Percentiles rank a stretch among this genome's conserved stretches.
Conservation (phyloP, 2,888 invertebrate genomes). For the Temnothorax unifasciatus region DNA sequence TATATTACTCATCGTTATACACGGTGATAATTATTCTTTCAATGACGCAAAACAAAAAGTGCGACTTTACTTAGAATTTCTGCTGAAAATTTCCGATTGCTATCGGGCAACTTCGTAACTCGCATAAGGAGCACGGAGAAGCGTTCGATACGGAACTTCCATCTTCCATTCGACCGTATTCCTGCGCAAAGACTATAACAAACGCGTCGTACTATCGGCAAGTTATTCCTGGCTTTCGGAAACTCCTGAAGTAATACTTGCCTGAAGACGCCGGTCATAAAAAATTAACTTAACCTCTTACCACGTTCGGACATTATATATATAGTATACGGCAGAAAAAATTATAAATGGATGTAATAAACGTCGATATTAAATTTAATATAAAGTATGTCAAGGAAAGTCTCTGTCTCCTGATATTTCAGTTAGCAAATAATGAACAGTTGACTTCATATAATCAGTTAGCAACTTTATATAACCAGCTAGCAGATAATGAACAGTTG, state of each 20-base stretch:
- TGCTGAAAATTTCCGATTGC: slow-evolving; percentile 33
- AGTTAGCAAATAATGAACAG: neutral
- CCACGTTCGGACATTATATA: neutral
- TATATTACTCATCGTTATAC: neutral
- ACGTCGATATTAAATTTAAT: neutral
- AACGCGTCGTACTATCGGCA: slow-evolving; percentile 20
- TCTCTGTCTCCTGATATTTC: neutral
- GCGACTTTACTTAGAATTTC: slow-evolving; percentile 34
- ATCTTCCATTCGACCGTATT: slow-evolving; percentile 42
- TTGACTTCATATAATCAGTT: neutral
- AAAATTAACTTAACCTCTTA: slow-evolving; percentile 35
- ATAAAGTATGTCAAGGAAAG: neutral
- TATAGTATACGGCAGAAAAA: neutral
- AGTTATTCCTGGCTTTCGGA: slow-evolving; percentile 45
- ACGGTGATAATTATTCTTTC: slow-evolving; percentile 20
- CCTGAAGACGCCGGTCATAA: slow-evolving; percentile 9
- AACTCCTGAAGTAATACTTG: neutral
- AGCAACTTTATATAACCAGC: too few relatives aligned
- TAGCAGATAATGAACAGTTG: neutral
- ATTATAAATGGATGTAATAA: neutral
- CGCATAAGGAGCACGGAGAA: slow-evolving; percentile 39
- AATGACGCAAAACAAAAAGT: neutral
- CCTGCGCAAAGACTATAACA: slow-evolving; percentile 34
- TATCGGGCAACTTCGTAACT: slow-evolving; percentile 48
- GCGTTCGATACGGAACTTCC: slow-evolving; percentile 37